These are phyloP conservation scores for Sarcophaga subvicina DNA, from an alignment of 2,888 invertebrate species.

Conservation along the genomic window DNA sequence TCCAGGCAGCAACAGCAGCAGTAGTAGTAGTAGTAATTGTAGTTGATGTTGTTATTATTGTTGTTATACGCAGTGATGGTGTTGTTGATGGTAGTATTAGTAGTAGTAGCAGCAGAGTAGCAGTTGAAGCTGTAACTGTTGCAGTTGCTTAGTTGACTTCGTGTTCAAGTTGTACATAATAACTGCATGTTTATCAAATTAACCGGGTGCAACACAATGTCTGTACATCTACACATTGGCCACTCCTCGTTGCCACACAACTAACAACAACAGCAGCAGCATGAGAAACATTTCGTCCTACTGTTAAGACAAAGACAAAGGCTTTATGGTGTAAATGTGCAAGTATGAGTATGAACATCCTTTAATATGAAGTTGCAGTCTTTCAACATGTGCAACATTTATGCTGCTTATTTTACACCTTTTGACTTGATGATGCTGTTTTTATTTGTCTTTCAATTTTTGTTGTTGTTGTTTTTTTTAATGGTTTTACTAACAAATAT, in stretches of 20 bases:
- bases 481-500: slow-evolving; percentile 39
- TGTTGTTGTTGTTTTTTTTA: background rate
- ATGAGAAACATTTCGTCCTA: slow-evolving; percentile 37
- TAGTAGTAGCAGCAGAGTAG: slow-evolving; percentile 15
- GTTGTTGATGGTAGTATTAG: slow-evolving; percentile 7
- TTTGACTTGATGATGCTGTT: slow-evolving; percentile 38
- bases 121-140: slow-evolving; percentile 21
- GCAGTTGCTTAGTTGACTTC: slow-evolving; percentile 53
- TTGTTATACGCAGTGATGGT: slow-evolving; percentile 34
- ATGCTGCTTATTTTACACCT: slow-evolving; percentile 62
- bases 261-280: slow-evolving; percentile 28
- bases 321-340: background rate
- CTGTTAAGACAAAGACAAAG: slow-evolving; percentile 45
- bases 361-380: slow-evolving; percentile 38
- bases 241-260: slow-evolving; percentile 65
- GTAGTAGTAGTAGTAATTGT: background rate
- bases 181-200: slow-evolving; percentile 71
- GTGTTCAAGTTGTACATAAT: slow-evolving; percentile 68
- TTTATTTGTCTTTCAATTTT: slow-evolving; percentile 1
- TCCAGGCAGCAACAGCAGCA: slow-evolving; percentile 12
- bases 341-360: slow-evolving; percentile 15
- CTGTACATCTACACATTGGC: slow-evolving; percentile 34
- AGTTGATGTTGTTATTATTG: slow-evolving; percentile 22
- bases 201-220: slow-evolving; percentile 68
- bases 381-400: slow-evolving; percentile 55